phyloP scores from a whole-genome alignment of 2,797 vertebrate species.

The Pteropus rufus region DNA sequence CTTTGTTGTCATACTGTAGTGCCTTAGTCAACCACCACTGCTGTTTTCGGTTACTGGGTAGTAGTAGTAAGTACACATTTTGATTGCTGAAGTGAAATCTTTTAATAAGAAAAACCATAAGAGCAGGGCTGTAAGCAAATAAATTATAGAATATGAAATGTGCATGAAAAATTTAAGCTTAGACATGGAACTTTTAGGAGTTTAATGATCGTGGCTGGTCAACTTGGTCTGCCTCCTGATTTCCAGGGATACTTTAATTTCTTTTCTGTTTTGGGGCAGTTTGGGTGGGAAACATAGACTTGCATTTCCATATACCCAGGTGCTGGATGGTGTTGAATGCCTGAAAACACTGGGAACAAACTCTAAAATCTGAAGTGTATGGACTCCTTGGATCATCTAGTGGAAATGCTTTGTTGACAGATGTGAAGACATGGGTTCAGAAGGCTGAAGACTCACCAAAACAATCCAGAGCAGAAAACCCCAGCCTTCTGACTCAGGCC shows the following conservation, averaged over 20 bases:
- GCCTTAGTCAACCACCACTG: neutral
- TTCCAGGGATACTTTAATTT: constrained; percentile 5
- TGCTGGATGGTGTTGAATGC: neutral
- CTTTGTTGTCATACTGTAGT: neutral
- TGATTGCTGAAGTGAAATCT: neutral
- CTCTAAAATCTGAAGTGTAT: neutral
- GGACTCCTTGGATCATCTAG: neutral
- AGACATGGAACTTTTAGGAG: neutral
- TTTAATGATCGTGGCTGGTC: neutral
- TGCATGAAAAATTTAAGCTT: neutral
- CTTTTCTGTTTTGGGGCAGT: neutral
- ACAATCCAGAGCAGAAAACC: neutral
- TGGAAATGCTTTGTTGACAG: neutral
- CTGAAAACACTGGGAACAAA: neutral
- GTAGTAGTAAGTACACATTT: neutral
- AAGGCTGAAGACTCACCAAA: neutral
- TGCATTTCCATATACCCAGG: neutral
- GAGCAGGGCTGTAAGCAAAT: neutral
- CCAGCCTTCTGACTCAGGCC: neutral
- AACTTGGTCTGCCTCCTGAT: neutral
- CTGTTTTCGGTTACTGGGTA: neutral
- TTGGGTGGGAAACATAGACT: neutral
- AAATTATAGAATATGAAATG: neutral
- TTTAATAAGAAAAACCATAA: neutral
- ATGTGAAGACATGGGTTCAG: neutral